Base-by-base conservation (phyloP, 2,797 vertebrate species). In the Chaetodon trifasciatus region DNA sequence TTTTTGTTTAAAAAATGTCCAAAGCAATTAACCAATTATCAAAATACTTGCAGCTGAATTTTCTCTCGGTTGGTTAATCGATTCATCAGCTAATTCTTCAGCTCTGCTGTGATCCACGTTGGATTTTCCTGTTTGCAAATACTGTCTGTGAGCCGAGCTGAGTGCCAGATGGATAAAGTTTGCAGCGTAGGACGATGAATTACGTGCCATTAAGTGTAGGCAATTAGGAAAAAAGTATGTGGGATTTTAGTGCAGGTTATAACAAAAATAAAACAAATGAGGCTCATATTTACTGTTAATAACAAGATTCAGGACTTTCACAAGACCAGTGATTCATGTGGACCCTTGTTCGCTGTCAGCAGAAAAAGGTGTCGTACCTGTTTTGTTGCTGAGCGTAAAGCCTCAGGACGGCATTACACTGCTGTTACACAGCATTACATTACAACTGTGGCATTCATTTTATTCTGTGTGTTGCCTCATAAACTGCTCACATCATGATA, bases 261-360 rank as follows among this genome's bases (percentile, higher is more conserved):
- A 55, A 39, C 37, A 58, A 32, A 71, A 68, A 66, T 15, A 47
- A 70, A 65, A 15, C 4, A 5, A 49, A 49, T 16, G 53, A 39
- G 46, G 69, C 35, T 44, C 39, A 3, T n/a, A 56, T 65, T 56
- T 52, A 58, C 44, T 53, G 46, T 53, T 44, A 61, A 47, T 49
- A 53, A 16, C 47, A 23, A 47, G 10, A 68, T 24, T 37, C 39
- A 21, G 17, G 35, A 42, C 37, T 52, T 71, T 67, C 15, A 24
- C 12, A 57, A 42, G n/a, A 16, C 23, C 4, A 13, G 11, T 70
- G 53, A 74, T 9, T 70, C 60, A 61, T 17, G 3, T 4, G 19
- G 39, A 76, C 52, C 68, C 56, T 49, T 47, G 19, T 37, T 78
- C 17, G 16, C 21, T 32, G 49, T 83, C 63, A 79, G 56, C 71